Base-by-base conservation (phyloP, 2,888 invertebrate species). In the Stenchaetothrips biformis region DNA sequence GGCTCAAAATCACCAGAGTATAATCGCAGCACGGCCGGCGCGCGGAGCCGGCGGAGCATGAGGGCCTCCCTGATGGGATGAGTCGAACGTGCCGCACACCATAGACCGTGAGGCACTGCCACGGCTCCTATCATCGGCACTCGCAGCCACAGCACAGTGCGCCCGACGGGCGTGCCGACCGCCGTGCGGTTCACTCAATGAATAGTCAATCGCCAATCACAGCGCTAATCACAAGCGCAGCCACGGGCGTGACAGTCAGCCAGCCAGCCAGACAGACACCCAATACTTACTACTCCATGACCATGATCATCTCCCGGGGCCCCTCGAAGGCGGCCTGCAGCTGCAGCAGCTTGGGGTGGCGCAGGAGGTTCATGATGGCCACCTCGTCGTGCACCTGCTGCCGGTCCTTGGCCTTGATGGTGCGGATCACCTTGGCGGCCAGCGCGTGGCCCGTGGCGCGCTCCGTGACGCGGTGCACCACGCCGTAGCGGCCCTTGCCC, bases 231-330 rank as follows among this genome's bases (percentile, higher is more conserved):
- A 2, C 2, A 37, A 37, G 37, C 37, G 37, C 37, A 37, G 37
- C 37, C 37, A 37, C 37, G 37, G 37, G 37, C 37, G 37, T 2
- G 37, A 37, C 37, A 37, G n/a, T n/a, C n/a, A n/a, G n/a, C n/a
- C n/a, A n/a, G n/a, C n/a, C n/a, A 77, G 77, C 1, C 78, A 78
- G 77, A 48, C 27, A 59, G 74, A 79, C 25, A 18, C 7, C 13
- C 27, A 78, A 79, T 82, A 91, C 94, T 92, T 88, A 98, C 97
- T 94, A 94, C 89, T 98, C 97, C 88, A 94, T 94, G 67, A 98
- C 92, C 88, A 98, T 92, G 81, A 95, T 91, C 85, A 94, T 93
- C 86, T 94, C 94, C 83, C 92, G 90, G 49, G 91, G 89, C 83
- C 90, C 91, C 84, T 94, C 94, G 86, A 92, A 96, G 13, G 95